These are phyloP conservation scores for Brachylomia viminalis DNA, from an alignment of 2,888 invertebrate genomes.

Conservation along the genomic window DNA sequence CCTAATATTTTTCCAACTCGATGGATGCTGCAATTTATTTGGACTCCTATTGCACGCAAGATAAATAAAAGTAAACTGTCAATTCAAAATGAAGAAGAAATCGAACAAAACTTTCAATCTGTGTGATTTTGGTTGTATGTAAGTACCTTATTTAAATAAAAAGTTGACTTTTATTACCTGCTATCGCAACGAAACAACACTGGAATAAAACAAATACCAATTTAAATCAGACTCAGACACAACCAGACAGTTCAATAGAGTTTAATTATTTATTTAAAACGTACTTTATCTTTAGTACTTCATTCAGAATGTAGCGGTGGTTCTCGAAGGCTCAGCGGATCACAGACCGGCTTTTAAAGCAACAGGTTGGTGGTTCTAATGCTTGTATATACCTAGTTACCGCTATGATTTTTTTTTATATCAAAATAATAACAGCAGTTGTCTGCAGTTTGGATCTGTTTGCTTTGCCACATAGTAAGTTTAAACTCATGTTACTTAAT, in stretches of 20 bases:
- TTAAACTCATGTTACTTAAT: too few relatives aligned
- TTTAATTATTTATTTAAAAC: constrained; percentile 33
- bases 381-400: background rate
- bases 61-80: too few relatives aligned
- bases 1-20: too few relatives aligned
- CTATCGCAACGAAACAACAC: background rate
- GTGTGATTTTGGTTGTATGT: background rate
- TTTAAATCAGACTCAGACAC: background rate
- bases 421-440: too few relatives aligned
- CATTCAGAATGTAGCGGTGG: constrained; percentile 14
- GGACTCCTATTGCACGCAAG: too few relatives aligned
- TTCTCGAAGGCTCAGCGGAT: background rate
- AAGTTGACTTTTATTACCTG: background rate
- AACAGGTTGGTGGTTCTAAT: constrained; percentile 33
- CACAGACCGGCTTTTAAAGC: constrained; percentile 7
- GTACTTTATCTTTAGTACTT: constrained; percentile 19
- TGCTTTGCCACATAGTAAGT: too few relatives aligned
- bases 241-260: constrained; percentile 11
- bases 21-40: background rate
- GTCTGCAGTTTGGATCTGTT: too few relatives aligned
- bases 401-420: background rate
- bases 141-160: background rate
- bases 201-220: constrained; percentile 16
- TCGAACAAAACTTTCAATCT: background rate
- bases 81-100: background rate